Conservation (phyloP, 2,113 vertebrate species). For the Geococcyx californianus region DNA sequence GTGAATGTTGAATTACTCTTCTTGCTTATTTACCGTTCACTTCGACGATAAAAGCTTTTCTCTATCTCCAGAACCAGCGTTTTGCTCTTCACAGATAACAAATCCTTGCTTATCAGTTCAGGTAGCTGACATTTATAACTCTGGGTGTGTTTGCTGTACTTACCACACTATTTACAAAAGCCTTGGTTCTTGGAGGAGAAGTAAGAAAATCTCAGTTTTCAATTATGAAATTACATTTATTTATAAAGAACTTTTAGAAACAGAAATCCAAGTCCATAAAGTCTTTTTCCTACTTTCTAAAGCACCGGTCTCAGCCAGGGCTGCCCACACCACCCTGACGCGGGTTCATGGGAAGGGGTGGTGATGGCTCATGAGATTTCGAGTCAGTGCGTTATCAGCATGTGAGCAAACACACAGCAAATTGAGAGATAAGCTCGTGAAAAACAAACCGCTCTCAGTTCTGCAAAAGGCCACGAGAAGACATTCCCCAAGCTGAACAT, state of each 20-base stretch:
- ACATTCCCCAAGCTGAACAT: not conserved
- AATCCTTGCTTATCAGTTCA: not conserved
- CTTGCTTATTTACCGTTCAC: not conserved
- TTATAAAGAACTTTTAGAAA: not conserved
- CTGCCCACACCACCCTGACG: not conserved
- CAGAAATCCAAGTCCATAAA: not conserved
- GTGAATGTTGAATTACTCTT: not conserved
- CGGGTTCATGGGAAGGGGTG: not conserved
- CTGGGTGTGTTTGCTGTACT: not conserved
- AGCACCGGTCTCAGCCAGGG: not conserved
- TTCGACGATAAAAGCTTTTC: not conserved
- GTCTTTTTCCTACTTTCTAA: not conserved
- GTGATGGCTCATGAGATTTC: not conserved
- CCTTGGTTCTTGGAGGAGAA: not conserved
- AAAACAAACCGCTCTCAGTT: not conserved
- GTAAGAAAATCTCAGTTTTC: not conserved
- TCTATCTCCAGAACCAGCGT: not conserved
- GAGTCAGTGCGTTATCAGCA: not conserved
- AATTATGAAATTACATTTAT: not conserved
- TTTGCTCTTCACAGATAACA: not conserved
- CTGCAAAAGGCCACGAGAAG: not conserved
- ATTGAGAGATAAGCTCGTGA: rapidly evolving
- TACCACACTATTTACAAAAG: not conserved
- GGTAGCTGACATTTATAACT: not conserved
- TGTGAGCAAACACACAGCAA: not conserved